Evolutionary conservation across 2,888 invertebrate genomes (phyloP).

Genomic region (Temnothorax ravouxi): DNA sequence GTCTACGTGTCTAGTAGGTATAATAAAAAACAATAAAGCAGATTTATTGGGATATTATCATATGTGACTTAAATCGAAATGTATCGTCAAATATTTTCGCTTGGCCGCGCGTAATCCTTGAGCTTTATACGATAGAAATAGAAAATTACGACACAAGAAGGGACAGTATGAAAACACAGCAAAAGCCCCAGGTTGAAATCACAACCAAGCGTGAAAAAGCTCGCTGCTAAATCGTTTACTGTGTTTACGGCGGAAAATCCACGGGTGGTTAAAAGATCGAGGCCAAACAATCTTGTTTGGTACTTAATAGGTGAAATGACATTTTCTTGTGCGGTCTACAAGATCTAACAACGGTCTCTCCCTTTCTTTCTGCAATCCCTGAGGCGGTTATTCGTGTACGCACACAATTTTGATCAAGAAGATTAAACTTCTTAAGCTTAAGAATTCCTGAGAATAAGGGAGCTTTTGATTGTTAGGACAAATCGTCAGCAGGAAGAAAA

Average conservation of each 20-base stretch:
- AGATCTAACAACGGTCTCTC: constrained; percentile 64
- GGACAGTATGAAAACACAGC: constrained; percentile 57
- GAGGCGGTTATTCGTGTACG: not conserved
- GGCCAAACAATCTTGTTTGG: constrained; percentile 70
- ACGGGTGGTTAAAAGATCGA: constrained; percentile 62
- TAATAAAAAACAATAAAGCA: not conserved
- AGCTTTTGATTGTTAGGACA: not conserved
- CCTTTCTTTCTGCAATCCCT: not conserved
- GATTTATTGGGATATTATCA: constrained; percentile 6
- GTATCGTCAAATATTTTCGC: constrained; percentile 40
- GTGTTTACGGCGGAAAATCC: constrained; percentile 59
- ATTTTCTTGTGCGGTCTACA: constrained; percentile 69
- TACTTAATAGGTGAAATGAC: constrained; percentile 75
- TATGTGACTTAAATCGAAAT: constrained; percentile 12
- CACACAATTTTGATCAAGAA: constrained; percentile 57
- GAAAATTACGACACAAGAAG: constrained; percentile 51
- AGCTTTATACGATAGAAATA: constrained; percentile 50
- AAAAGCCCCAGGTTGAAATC: constrained; percentile 49
- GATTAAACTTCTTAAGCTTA: constrained; percentile 48
- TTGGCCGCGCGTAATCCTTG: constrained; percentile 10
- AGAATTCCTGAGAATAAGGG: constrained; percentile 22
- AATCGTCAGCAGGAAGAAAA: constrained; percentile 16
- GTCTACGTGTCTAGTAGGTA: too few species aligned
- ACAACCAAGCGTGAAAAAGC: constrained; percentile 67
- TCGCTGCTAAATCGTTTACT: constrained; percentile 60